Base-by-base conservation (phyloP, 2,113 vertebrate genomes). In the Australoheros scitulus region DNA sequence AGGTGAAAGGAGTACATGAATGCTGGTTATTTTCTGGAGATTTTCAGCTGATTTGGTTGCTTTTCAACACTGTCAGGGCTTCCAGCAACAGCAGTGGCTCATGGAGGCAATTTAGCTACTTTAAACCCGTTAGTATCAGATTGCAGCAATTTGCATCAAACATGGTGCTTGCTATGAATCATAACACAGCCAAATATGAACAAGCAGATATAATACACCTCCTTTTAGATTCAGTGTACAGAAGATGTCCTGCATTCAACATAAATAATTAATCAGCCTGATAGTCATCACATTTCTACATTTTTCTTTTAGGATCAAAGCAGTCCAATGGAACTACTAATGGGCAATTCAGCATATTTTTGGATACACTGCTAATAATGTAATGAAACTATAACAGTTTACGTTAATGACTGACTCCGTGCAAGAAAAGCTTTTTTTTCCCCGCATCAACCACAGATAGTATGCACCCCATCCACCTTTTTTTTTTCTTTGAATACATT, bases 101-200 rank as follows among this genome's bases (percentile, higher is more conserved):
- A 24, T 77, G 34, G n/a, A 72, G 86, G 61, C 57, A 36, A 34
- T 72, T 83, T 29, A 22, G 29, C n/a, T 50, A 61, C 56, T 83
- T 83, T 61, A 79, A 80, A 76, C 57, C 61, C 60, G 36, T 87
- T 61, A 77, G 32, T 20, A 56, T 18, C 68, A 76, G 76, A 70
- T 60, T 83, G 85, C 70, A 56, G 60, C 74, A 55, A 83, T 83
- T 83, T 87, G 55, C 86, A 83, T 84, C 24, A 63, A 61, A 80
- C 47, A 38, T 7, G 13, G 38, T 81, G 20, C 79, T 68, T 70
- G 74, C 61, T 60, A 58, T 61, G 86, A 80, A 77, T 80, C 43
- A 68, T n/a, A 77, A 56, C 81, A 61, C 61, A 3, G 18, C 47
- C 64, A 64, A 77, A 63, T 55, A 38, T n/a, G 38, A 47, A 65